Evolutionary conservation across 2,888 invertebrate genomes (phyloP).

Genomic region (Meteorus cinctellus): DNA sequence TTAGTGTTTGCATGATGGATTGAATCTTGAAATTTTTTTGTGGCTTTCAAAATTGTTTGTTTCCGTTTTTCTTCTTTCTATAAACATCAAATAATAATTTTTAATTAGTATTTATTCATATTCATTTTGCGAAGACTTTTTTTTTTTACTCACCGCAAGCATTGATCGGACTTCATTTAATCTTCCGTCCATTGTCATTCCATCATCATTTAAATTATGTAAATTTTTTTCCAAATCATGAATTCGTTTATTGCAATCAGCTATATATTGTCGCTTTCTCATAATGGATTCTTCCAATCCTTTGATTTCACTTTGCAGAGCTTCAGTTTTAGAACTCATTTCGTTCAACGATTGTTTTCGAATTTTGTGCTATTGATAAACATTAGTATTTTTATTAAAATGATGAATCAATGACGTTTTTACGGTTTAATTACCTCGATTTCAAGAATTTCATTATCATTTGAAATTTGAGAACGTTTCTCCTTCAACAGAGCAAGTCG

Average conservation of each 20-base stretch:
- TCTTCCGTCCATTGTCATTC: conserved; percentile 77
- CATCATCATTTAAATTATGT: conserved; percentile 74
- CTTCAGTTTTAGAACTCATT: conserved; percentile 50
- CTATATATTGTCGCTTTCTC: conserved; percentile 51
- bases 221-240: conserved; percentile 74
- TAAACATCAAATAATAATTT: conserved; percentile 1
- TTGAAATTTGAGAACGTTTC: conserved; percentile 65
- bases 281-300: conserved; percentile 47
- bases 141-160: conserved; percentile 70
- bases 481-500: conserved; percentile 70
- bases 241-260: conserved; percentile 67
- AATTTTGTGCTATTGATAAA: conserved; percentile 30
- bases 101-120: conserved; percentile 19
- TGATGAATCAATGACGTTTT: background rate
- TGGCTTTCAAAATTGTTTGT: conserved; percentile 55
- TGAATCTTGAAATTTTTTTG: conserved; percentile 59
- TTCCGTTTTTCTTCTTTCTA: conserved; percentile 67
- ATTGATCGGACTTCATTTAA: conserved; percentile 78
- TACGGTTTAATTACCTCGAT: conserved; percentile 71
- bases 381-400: background rate
- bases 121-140: background rate
- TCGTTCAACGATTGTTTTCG: conserved; percentile 53
- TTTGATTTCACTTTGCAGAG: conserved; percentile 51
- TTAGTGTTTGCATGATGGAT: conserved; percentile 54
- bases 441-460: conserved; percentile 69